Base-by-base conservation (phyloP, 2,113 vertebrate genomes). In the Phoxinus phoxinus region DNA sequence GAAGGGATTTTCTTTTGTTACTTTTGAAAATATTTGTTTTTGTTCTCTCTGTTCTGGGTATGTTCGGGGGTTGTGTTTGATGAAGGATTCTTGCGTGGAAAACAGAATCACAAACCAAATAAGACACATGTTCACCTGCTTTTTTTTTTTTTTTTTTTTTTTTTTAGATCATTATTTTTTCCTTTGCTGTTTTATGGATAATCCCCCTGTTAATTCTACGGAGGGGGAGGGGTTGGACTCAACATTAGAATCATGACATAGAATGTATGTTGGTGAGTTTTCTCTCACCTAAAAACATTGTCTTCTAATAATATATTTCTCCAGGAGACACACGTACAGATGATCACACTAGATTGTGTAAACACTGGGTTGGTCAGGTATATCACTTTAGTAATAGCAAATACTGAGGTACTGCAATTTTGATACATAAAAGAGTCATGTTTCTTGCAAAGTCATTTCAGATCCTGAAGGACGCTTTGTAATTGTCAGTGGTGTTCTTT, bases 401-500 rank as follows among this genome's bases (percentile, higher is more conserved):
- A 44, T n/a, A 25, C 15, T 12, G 72, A 23, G 41, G 61, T 19
- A 65, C 19, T 23, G 35, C 35, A 9, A 67, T 81, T 5, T 4
- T 32, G 27, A 67, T 82, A 53, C 63, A 82, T 21, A 61, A 35
- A 3, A 63, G 15, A 23, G 27, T 82, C 17, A 63, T 48, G 15
- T 81, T 82, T 32, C 23, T 71, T 0, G 30, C 32, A 32, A 37
- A 71, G 67, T 71, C 7, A 56, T 69, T 2, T 80, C 41, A 3
- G 74, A 79, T 44, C 46, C 32, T 0, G 30, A 48, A 5, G 69
- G 69, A 3, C 23, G 41, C 2, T 83, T 48, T 53, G 13, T 82
- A 23, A 83, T 83, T 25, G 73, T 84, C 2, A 69, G 30, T 21
- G 81, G 35, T 3, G 6, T 27, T n/a, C 27, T 86, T 25, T 82